Evolutionary conservation across 2,888 invertebrate genomes (phyloP), one percentile per base, ranked within the genome.

Genomic region (Mesopsocus fuscifrons): DNA sequence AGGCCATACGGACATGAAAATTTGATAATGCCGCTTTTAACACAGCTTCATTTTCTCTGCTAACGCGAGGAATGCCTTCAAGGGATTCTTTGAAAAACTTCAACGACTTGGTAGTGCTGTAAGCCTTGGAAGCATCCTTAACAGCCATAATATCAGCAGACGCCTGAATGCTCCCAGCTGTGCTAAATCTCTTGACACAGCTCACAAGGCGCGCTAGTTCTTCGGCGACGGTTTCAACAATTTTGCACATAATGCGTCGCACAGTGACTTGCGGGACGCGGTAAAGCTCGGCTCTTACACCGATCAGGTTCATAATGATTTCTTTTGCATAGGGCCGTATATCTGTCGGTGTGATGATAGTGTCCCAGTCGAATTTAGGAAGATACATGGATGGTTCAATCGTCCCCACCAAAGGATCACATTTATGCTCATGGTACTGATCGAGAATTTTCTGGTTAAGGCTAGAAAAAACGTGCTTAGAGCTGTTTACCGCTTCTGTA

Each of bases 331-430:
- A 95, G 0, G 85, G 85, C 41, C 83, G 66, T 9, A 89, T 71
- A 57, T 85, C 84, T 3, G 71, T 73, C 1, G 83, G 78, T 41
- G 75, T 68, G 41, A 74, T 69, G 51, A 81, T 78, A 1, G 75
- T 73, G 53, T 81, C 78, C 76, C 89, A 85, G 55, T 82, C 82
- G 56, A 89, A 84, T 45, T 78, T 69, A 0, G 89, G 91, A 55
- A 85, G 69, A 61, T 92, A 92, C 91, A 95, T 92, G 48, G 87
- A 88, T 4, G 87, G 88, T 61, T 95, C 94, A 49, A 95, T 89
- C 4, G 84, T 85, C n/a, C 91, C 92, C 18, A 94, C 88, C 9
- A 95, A 67, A 0, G 92, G 92, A 63, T 92, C 91, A 34, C 87
- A 82, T 56, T 91, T 91, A 55, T 84, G 80, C 59, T 94, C 92